Conservation (phyloP, 2,113 vertebrate genomes). For the Electrona antarctica region DNA sequence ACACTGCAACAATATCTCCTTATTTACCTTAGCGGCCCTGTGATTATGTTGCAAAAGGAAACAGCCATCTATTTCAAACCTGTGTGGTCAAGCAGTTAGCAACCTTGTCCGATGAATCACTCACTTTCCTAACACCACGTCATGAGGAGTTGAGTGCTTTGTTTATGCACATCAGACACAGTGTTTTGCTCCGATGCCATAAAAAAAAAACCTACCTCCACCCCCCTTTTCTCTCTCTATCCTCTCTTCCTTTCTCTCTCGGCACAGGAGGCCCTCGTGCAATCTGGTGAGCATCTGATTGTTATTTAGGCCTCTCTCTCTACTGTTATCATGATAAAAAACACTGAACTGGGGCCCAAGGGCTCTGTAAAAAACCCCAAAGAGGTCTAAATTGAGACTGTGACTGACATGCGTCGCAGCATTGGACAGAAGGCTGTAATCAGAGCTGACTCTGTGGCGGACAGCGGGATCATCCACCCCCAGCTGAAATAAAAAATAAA, state of each 20-base stretch:
- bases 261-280: constrained; percentile 29
- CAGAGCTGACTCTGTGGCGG: constrained; percentile 62
- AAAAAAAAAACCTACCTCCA: constrained; percentile 19
- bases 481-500: constrained; percentile 5
- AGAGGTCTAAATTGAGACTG: constrained; percentile 70
- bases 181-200: constrained; percentile 47
- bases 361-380: constrained; percentile 63
- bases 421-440: constrained; percentile 70
- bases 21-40: constrained; percentile 20
- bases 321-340: constrained; percentile 72
- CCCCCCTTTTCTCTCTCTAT: neutral
- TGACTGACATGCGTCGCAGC: constrained; percentile 67
- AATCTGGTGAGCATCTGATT: constrained; percentile 76
- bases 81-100: constrained; percentile 33
- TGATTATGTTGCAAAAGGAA: constrained; percentile 16
- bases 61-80: constrained; percentile 23
- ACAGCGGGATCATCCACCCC: constrained; percentile 54
- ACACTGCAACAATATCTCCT: constrained; percentile 18
- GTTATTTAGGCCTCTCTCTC: constrained; percentile 67
- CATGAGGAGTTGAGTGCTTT: constrained; percentile 36
- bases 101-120: constrained; percentile 32
- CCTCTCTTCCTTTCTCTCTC: constrained; percentile 7
- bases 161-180: constrained; percentile 47
- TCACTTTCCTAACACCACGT: neutral
- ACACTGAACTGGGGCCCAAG: constrained; percentile 37